Percentiles rank a stretch among this genome's conserved stretches.
Evolutionary conservation across 1,140 invertebrate species (phyloP).

Genomic region (Marisa cornuarietis): DNA sequence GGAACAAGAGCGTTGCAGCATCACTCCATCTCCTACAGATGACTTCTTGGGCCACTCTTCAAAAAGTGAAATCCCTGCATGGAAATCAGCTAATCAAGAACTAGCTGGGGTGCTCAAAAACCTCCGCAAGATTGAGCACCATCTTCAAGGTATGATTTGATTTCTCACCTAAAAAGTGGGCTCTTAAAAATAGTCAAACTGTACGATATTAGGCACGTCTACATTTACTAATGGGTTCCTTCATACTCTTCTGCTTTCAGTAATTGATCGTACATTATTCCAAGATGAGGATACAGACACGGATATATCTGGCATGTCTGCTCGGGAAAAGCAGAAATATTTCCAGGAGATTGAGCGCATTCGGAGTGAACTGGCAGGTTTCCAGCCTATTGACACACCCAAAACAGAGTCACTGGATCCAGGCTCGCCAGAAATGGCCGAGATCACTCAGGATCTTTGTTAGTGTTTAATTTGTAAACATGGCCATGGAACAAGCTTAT

Average conservation of each 20-base stretch:
- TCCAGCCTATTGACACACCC: slow-evolving; percentile 59
- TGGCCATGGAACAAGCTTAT: no score
- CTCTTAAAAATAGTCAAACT: background rate
- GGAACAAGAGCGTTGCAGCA: slow-evolving; percentile 52
- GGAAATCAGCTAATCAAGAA: slow-evolving; percentile 67
- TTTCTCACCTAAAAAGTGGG: background rate
- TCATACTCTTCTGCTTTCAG: slow-evolving; percentile 47
- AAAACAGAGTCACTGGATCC: slow-evolving; percentile 44
- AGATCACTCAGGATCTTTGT: slow-evolving; percentile 24
- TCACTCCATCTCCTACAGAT: slow-evolving; percentile 54
- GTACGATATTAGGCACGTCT: background rate
- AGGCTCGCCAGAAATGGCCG: slow-evolving; percentile 39
- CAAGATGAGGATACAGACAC: slow-evolving; percentile 55
- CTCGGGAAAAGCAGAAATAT: slow-evolving; percentile 49
- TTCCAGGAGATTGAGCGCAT: slow-evolving; percentile 58
- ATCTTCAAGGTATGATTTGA: slow-evolving; percentile 68
- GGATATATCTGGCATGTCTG: slow-evolving; percentile 41
- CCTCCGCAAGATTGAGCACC: slow-evolving; percentile 72
- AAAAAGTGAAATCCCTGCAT: slow-evolving; percentile 61
- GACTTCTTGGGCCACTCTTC: slow-evolving; percentile 53
- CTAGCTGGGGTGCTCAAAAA: slow-evolving; percentile 72
- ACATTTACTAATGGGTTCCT: background rate
- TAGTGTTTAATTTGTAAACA: background rate
- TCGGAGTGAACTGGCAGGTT: slow-evolving; percentile 56
- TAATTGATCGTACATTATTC: slow-evolving; percentile 65